Evolutionary conservation across 1,140 invertebrate species (phyloP), one percentile per base, ranked within the genome.

Genomic region (Drosophila mayri): DNA sequence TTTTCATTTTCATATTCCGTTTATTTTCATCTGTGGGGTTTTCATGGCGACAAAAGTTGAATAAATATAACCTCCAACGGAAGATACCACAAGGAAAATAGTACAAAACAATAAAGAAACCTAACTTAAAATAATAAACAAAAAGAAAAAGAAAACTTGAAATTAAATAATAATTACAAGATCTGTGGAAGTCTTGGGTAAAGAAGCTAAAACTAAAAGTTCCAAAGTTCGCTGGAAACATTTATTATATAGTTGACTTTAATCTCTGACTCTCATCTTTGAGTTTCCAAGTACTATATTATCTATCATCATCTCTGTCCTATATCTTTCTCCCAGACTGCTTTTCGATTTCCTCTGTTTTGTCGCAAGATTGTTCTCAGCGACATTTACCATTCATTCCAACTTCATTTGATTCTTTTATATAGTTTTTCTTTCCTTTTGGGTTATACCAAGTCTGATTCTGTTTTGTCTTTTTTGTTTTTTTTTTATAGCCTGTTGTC

Each of bases 61-160:
- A 65, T 68, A 68, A 64, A 68, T 64, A 68, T 41, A 65, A 41
- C 46, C 60, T 68, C 50, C 64, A 49, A 49, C 65, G 60, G 37
- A 65, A 50, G 44, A 68, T 14, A 43, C 37, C 37, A 25, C 62
- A 25, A 37, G 30, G 32, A 30, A 41, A 64, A 50, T 28, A 43
- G 28, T 32, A 64, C 38, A 44, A 50, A 68, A 65, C 41, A 46
- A 52, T 65, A 52, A 44, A 37, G 44, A 64, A 38, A 65, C 35
- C 35, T 49, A 60, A 46, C 25, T 64, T 60, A 35, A 65, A 68
- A 68, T 65, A 68, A 68, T 49, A 67, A 65, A 52, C 65, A 65
- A 68, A 30, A 52, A 18, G 44, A 25, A 16, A 6, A 50, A n/a
- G n/a, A n/a, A n/a, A 49, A 20, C 18, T 32, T 10, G n/a, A 32